Conservation (phyloP, 2,797 vertebrate genomes). For the Argentina silus region DNA sequence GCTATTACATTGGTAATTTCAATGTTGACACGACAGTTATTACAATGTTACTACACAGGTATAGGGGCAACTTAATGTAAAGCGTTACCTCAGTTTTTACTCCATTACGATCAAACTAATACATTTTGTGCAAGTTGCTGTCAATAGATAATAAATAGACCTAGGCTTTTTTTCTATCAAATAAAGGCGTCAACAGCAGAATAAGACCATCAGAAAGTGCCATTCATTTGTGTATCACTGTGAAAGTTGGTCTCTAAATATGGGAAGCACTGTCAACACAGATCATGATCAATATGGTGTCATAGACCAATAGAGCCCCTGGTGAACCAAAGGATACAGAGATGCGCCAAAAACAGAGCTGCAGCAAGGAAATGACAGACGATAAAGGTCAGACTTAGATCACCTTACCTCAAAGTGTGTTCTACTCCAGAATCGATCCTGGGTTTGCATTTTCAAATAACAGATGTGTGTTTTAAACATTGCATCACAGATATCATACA, state of each 20-base stretch:
- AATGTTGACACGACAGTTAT: too few species aligned
- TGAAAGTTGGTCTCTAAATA: not conserved
- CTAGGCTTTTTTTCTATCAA: too few species aligned
- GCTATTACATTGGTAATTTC: too few species aligned
- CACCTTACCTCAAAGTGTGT: conserved; percentile 85
- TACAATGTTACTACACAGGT: too few species aligned
- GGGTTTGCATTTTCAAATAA: conserved; percentile 80
- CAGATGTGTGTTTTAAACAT: conserved; percentile 62
- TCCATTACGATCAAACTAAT: too few species aligned
- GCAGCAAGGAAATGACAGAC: not conserved
- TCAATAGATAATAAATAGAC: not conserved
- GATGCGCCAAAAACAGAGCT: not conserved
- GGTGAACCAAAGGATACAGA: not conserved
- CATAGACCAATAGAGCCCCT: not conserved
- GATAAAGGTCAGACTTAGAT: conserved; percentile 32
- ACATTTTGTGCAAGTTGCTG: not conserved
- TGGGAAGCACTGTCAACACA: not conserved
- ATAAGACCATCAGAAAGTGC: not conserved
- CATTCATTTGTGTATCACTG: not conserved
- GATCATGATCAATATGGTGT: not conserved
- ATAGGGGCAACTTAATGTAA: too few species aligned
- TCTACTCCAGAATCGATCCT: conserved; percentile 89
- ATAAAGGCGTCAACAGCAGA: not conserved
- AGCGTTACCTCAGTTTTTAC: too few species aligned
- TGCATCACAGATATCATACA: conserved; percentile 34